phyloP scores from a whole-genome alignment of 2,888 invertebrate species.

The Ferrisia virgata region DNA sequence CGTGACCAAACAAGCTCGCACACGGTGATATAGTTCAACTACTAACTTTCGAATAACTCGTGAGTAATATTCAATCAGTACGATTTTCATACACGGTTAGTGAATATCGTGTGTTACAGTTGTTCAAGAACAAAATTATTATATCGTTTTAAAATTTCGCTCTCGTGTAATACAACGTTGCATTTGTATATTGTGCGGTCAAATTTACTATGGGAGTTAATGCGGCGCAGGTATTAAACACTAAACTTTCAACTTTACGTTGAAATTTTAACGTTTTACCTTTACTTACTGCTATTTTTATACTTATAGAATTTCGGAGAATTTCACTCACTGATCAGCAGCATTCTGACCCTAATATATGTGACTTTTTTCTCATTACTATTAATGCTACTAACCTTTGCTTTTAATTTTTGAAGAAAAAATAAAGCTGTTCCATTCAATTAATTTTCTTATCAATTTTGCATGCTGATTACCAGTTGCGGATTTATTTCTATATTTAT shows the following conservation, averaged over 20 bases:
- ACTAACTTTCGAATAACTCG: not conserved
- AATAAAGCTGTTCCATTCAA: not conserved
- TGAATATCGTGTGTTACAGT: not conserved
- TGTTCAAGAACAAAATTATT: not conserved
- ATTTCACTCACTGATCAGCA: too few species aligned
- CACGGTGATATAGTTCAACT: not conserved
- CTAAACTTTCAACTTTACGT: not conserved
- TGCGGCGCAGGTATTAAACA: not conserved
- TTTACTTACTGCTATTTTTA: not conserved
- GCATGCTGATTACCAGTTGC: not conserved
- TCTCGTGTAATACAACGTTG: not conserved
- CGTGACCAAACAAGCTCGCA: constrained; percentile 1
- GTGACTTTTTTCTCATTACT: not conserved
- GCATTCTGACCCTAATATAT: not conserved
- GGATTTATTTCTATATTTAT: not conserved
- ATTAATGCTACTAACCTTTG: not conserved
- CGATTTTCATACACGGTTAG: not conserved
- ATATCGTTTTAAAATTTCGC: not conserved
- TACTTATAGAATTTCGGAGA: not conserved
- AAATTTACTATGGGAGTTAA: not conserved
- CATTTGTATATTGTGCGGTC: not conserved
- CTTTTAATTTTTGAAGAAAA: not conserved
- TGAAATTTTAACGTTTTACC: not conserved
- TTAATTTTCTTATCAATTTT: not conserved
- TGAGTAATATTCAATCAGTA: not conserved